Conservation (phyloP, 2,888 invertebrate genomes). For the Lepidocyrtinus sp. region DNA sequence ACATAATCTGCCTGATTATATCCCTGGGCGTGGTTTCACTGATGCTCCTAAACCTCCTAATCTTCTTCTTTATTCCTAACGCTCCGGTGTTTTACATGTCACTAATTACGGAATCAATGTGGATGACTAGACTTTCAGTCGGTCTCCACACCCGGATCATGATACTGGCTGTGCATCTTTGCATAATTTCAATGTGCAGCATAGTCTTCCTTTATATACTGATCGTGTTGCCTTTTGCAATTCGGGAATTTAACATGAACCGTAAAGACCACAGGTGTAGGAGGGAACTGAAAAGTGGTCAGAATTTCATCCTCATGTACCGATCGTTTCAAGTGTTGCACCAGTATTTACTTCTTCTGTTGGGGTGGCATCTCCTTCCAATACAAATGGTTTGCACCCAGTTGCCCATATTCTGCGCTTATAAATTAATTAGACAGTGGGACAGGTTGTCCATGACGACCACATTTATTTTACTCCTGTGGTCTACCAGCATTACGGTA, state of each 20-base stretch:
- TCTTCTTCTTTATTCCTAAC: background rate
- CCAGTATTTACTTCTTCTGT: background rate
- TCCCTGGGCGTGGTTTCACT: no score
- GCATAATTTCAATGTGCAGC: background rate
- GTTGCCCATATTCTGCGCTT: background rate
- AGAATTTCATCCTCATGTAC: background rate
- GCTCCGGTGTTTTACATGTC: background rate
- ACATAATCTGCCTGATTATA: no score
- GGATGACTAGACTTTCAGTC: background rate
- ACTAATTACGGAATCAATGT: background rate
- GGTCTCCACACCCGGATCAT: background rate
- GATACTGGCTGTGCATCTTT: background rate
- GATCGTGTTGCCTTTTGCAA: background rate
- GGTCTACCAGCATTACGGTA: background rate
- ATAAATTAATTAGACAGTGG: background rate
- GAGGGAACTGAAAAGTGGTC: background rate
- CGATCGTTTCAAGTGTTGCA: background rate
- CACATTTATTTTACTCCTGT: background rate
- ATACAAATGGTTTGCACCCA: background rate
- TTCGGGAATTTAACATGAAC: background rate
- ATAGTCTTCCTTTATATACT: background rate
- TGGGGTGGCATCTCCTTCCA: background rate
- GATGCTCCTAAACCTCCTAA: background rate
- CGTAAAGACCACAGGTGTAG: background rate
- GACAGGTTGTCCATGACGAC: background rate